Percentiles rank a stretch among this genome's conserved stretches.
Evolutionary conservation across 2,797 vertebrate species (phyloP).

Genomic region (Semaprochilodus insignis): DNA sequence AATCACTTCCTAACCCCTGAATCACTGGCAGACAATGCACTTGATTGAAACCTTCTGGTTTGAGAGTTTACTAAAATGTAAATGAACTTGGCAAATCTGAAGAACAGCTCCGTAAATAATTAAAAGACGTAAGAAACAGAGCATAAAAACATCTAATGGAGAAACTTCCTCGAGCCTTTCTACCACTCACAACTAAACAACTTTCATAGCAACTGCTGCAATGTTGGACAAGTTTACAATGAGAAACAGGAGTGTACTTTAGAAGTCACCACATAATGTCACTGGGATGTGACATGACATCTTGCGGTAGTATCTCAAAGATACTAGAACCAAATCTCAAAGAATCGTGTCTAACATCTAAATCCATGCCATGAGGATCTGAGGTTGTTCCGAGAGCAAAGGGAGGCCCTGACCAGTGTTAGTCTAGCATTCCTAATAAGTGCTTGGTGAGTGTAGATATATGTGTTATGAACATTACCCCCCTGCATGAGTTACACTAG

Average conservation of each 20-base stretch:
- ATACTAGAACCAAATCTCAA: no score
- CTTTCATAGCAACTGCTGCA: background rate
- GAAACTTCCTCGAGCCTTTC: background rate
- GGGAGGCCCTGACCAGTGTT: no score
- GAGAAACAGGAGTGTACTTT: background rate
- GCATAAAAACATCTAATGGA: background rate
- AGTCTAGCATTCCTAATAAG: no score
- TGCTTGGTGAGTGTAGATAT: no score
- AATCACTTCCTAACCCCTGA: background rate
- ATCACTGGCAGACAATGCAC: background rate
- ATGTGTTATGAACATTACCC: no score
- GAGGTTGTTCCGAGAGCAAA: no score
- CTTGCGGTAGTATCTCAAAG: no score
- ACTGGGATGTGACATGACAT: no score
- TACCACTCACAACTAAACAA: background rate
- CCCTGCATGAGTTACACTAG: no score
- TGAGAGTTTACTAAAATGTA: background rate
- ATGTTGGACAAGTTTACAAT: background rate
- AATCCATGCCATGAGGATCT: no score
- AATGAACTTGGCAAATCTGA: background rate
- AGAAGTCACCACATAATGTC: background rate
- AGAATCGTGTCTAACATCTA: no score
- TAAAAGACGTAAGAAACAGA: background rate
- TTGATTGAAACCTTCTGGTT: conserved; percentile 3
- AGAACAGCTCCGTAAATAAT: conserved; percentile 3